Percentiles rank a stretch among this genome's conserved stretches.
These are phyloP conservation scores for Lacanobia wlatinum DNA, from an alignment of 2,888 invertebrate species.

Conservation along the genomic window DNA sequence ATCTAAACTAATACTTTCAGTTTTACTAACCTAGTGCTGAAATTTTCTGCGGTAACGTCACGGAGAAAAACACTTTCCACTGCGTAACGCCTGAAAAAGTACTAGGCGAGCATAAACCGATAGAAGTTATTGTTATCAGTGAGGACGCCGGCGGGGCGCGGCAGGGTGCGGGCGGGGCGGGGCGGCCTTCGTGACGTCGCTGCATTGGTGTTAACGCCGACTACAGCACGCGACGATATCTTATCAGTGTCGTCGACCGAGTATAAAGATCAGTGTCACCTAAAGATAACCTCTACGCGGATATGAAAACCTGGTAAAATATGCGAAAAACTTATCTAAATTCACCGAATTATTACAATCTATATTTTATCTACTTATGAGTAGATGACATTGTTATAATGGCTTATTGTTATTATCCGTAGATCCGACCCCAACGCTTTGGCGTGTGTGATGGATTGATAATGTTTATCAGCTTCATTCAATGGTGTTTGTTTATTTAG, in stretches of 20 bases:
- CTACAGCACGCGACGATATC: constrained; percentile 78
- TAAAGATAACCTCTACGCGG: constrained; percentile 60
- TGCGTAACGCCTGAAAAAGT: constrained; percentile 84
- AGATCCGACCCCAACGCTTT: neutral
- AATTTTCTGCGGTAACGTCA: constrained; percentile 68
- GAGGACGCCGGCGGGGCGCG: constrained; percentile 70
- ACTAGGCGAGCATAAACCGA: constrained; percentile 86
- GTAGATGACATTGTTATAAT: neutral
- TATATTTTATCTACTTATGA: neutral
- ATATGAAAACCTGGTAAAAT: constrained; percentile 78
- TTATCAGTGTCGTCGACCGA: constrained; percentile 77
- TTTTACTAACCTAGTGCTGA: constrained; percentile 25
- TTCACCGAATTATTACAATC: constrained; percentile 59
- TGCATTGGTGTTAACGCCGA: constrained; percentile 78
- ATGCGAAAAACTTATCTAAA: constrained; percentile 76
- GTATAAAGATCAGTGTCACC: constrained; percentile 71
- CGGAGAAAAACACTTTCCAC: constrained; percentile 82
- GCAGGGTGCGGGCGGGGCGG: constrained; percentile 62
- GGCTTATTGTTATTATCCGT: neutral
- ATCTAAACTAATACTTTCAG: constrained; percentile 17
- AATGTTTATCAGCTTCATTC: constrained; percentile 9
- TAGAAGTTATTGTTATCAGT: constrained; percentile 85
- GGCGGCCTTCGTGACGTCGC: constrained; percentile 79
- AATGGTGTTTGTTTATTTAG: neutral
- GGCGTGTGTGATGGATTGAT: constrained; percentile 5